phyloP scores from a whole-genome alignment of 2,888 invertebrate species.

The Latheticus oryzae region DNA sequence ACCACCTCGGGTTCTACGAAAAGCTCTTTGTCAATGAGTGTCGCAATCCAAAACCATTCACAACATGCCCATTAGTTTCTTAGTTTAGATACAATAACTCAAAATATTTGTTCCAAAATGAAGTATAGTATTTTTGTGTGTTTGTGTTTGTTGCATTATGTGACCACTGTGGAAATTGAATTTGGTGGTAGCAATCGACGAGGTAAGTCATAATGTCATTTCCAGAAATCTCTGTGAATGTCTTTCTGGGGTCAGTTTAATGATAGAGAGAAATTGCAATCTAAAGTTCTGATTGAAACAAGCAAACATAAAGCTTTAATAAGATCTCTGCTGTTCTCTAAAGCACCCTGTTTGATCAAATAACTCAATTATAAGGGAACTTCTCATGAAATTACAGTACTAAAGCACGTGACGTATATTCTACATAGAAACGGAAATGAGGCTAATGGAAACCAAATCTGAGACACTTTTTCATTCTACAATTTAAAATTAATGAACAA shows the following conservation, averaged over 20 bases:
- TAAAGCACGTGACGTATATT: conserved; percentile 22
- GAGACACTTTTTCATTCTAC: conserved; percentile 27
- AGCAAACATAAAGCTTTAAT: conserved; percentile 2
- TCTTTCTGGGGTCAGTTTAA: neutral
- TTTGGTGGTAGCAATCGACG: conserved; percentile 46
- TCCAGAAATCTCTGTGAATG: conserved; percentile 9
- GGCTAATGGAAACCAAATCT: conserved; percentile 40
- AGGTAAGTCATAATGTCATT: conserved; percentile 49
- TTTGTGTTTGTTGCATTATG: conserved; percentile 54
- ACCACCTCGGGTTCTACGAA: conserved; percentile 47
- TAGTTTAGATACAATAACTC: conserved; percentile 21
- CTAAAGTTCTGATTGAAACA: too few species aligned
- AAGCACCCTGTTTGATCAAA: conserved; percentile 1
- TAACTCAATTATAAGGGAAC: conserved; percentile 12
- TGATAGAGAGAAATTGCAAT: neutral
- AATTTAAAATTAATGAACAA: too few species aligned
- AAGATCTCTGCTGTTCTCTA: neutral
- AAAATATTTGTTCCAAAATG: conserved; percentile 48
- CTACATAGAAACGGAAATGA: conserved; percentile 35
- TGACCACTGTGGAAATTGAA: conserved; percentile 48
- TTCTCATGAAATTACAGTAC: conserved; percentile 6
- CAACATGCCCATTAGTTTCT: conserved; percentile 27
- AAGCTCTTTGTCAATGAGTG: conserved; percentile 50
- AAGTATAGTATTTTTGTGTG: conserved; percentile 53
- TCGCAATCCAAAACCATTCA: conserved; percentile 29